Evolutionary conservation across 2,113 vertebrate genomes (phyloP).

Genomic region (Otolemur garnettii): DNA sequence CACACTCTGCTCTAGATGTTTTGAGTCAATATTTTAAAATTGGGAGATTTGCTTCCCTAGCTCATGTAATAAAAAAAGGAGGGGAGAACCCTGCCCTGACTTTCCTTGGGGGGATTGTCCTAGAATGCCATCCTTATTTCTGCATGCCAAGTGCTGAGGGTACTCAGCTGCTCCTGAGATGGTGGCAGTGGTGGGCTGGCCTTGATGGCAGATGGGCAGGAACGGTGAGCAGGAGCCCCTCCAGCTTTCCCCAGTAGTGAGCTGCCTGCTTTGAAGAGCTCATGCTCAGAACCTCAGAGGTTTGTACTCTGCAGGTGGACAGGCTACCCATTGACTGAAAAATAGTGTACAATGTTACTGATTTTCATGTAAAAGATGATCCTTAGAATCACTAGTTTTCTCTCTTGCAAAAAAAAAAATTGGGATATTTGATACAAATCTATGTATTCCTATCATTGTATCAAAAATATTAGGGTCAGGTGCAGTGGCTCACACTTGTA

Average conservation of each 20-base stretch:
- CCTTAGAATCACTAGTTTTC: neutral
- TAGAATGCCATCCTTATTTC: neutral
- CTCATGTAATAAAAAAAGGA: neutral
- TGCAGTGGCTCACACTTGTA: no score
- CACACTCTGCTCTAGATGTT: neutral
- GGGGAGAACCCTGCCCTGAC: neutral
- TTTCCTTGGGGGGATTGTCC: neutral
- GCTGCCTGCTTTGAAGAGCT: neutral
- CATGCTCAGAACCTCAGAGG: neutral
- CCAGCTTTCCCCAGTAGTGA: neutral
- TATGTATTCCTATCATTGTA: neutral
- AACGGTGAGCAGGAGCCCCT: neutral
- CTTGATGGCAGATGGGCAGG: neutral
- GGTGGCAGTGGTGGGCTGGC: neutral
- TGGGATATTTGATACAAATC: neutral
- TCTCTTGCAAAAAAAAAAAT: neutral
- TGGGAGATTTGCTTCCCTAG: neutral
- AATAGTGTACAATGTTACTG: slow-evolving; percentile 45
- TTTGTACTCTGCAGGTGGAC: slow-evolving; percentile 6
- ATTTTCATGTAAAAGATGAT: slow-evolving; percentile 37
- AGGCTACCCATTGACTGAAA: slow-evolving; percentile 49
- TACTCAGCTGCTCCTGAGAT: neutral
- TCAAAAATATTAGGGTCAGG: neutral
- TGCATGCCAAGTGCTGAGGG: neutral
- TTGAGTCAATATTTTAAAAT: no score